Conservation (phyloP, 2,797 vertebrate species). For the Microtus agrestis region DNA sequence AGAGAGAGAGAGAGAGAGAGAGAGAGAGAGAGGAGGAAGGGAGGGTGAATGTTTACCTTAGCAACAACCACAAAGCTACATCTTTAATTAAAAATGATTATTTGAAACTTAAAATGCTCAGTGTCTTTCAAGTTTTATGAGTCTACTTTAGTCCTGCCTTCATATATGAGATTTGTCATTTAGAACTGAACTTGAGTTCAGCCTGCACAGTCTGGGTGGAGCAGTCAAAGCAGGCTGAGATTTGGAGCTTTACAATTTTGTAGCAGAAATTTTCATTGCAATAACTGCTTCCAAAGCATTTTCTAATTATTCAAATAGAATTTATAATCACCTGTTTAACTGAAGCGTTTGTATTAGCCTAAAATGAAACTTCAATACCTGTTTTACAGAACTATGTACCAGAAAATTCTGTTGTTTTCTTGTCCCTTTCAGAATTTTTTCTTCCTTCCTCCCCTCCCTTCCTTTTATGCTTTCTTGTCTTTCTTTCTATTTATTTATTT, state of each 20-base stretch:
- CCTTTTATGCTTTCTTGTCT: background rate
- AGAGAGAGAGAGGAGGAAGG: no score
- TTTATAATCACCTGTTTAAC: background rate
- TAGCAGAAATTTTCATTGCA: background rate
- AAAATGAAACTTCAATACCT: background rate
- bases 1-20: no score
- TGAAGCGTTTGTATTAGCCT: background rate
- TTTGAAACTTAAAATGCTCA: background rate
- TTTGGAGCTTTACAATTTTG: background rate
- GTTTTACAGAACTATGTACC: background rate
- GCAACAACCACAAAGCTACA: background rate
- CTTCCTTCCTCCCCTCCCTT: background rate
- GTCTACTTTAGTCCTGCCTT: background rate
- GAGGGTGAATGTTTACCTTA: background rate
- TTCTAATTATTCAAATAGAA: background rate
- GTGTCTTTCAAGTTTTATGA: background rate
- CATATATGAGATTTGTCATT: background rate
- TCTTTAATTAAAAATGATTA: background rate
- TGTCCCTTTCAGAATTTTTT: background rate
- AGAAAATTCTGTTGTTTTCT: background rate
- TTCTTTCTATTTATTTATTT: background rate
- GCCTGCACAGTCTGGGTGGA: background rate
- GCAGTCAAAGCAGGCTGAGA: background rate
- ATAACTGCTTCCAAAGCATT: background rate
- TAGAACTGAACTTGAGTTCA: background rate